phyloP scores from a whole-genome alignment of 2,113 vertebrate genomes.

The Gopherus flavomarginatus region DNA sequence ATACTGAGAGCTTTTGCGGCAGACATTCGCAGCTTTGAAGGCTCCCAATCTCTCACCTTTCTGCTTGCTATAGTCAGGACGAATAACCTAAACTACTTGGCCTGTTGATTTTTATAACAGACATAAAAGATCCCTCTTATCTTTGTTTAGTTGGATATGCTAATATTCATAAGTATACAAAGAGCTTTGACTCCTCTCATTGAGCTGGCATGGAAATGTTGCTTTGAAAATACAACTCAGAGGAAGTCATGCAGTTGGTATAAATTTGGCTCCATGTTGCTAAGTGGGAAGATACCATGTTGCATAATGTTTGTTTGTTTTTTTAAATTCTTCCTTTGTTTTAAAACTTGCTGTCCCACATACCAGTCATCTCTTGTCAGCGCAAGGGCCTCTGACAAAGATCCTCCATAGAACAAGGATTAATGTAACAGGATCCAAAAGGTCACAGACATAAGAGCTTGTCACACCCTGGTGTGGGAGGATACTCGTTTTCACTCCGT shows the following conservation, averaged over 20 bases:
- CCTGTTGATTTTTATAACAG: background rate
- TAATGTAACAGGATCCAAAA: slow-evolving; percentile 57
- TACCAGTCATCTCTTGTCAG: slow-evolving; percentile 42
- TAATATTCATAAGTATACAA: background rate
- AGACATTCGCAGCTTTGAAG: background rate
- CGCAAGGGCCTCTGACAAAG: slow-evolving; percentile 29
- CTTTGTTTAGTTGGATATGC: background rate
- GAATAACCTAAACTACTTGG: background rate
- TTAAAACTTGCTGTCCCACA: background rate
- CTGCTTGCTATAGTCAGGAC: background rate
- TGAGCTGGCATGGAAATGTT: background rate
- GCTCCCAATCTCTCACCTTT: background rate
- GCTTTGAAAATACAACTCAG: background rate
- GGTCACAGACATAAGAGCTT: slow-evolving; percentile 61
- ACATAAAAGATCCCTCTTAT: background rate
- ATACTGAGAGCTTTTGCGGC: background rate
- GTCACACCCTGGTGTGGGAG: background rate
- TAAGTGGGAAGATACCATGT: background rate
- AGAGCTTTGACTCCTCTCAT: background rate
- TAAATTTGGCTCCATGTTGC: fast-evolving
- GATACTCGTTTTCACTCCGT: background rate
- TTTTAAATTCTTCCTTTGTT: slow-evolving; percentile 27
- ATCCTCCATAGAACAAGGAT: slow-evolving; percentile 41
- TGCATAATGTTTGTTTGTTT: background rate
- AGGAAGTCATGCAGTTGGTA: background rate